phyloP scores from a whole-genome alignment of 2,113 vertebrate genomes.

The Astur gentilis region DNA sequence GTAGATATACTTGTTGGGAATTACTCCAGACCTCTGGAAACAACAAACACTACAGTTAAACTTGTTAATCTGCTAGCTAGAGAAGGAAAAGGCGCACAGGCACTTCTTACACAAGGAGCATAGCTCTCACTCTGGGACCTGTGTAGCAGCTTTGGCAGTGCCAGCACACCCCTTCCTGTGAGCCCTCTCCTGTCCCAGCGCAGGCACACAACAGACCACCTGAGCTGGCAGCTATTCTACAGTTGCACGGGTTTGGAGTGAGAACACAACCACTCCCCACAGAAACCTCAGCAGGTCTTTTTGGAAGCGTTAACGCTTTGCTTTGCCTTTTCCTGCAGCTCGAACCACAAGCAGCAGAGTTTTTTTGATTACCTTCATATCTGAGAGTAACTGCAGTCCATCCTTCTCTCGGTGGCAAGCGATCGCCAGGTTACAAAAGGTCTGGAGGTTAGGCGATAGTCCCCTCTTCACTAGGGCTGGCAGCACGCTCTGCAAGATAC shows the following conservation, averaged over 20 bases:
- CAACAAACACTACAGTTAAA: neutral
- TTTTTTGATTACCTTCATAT: constrained; percentile 83
- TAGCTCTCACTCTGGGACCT: accelerated
- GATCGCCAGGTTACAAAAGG: constrained; percentile 85
- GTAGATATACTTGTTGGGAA: constrained; percentile 86
- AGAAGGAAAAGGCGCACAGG: neutral
- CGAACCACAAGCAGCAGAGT: neutral
- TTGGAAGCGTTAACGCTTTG: neutral
- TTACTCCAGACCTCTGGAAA: constrained; percentile 78
- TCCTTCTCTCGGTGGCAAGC: constrained; percentile 78
- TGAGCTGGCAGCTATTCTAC: neutral
- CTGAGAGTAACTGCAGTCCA: constrained; percentile 83
- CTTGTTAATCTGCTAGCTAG: neutral
- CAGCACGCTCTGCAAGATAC: constrained; percentile 75
- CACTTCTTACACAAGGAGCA: neutral
- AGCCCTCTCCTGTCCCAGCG: neutral
- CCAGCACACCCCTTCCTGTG: neutral
- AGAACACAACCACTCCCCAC: neutral
- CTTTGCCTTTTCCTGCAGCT: neutral
- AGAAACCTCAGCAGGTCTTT: neutral
- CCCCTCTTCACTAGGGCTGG: constrained; percentile 76
- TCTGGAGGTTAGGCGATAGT: constrained; percentile 77
- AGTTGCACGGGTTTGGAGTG: neutral
- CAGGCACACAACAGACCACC: neutral
- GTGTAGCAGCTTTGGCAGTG: neutral